Evolutionary conservation across 1,140 invertebrate species (phyloP).

Genomic region (Luehdorfia chinensis): DNA sequence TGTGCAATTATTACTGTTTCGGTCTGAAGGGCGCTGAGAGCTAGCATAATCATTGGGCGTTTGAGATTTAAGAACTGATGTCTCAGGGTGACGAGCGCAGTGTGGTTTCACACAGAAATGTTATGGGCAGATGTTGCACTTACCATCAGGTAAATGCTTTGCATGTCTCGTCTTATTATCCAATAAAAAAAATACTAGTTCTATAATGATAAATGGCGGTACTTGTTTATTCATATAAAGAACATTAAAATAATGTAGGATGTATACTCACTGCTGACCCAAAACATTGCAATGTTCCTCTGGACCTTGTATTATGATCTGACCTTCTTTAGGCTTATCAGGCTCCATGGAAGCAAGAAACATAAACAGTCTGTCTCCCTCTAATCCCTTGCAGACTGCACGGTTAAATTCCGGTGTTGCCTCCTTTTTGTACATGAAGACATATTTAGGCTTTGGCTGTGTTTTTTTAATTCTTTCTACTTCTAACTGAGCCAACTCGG

Average conservation of each 20-base stretch:
- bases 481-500: slow-evolving; percentile 82
- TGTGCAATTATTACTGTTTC: too few relatives aligned
- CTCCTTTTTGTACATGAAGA: slow-evolving; percentile 82
- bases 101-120: too few relatives aligned
- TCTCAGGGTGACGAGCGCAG: too few relatives aligned
- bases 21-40: too few relatives aligned
- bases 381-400: slow-evolving; percentile 80
- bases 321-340: slow-evolving; percentile 80
- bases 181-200: too few relatives aligned
- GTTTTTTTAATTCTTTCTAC: slow-evolving; percentile 78
- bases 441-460: slow-evolving; percentile 76
- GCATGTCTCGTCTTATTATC: too few relatives aligned
- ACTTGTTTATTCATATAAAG: too few relatives aligned
- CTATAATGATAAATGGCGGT: too few relatives aligned
- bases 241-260: not conserved
- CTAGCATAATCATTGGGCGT: too few relatives aligned
- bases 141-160: too few relatives aligned
- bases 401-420: slow-evolving; percentile 86
- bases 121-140: too few relatives aligned
- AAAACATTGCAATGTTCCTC: slow-evolving; percentile 53
- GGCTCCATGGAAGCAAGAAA: slow-evolving; percentile 85
- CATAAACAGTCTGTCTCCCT: slow-evolving; percentile 77
- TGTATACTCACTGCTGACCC: slow-evolving; percentile 48
- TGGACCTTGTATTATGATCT: slow-evolving; percentile 80
- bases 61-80: too few relatives aligned